Conservation (phyloP, 2,113 vertebrate genomes). For the Rhabdomys dilectus region DNA sequence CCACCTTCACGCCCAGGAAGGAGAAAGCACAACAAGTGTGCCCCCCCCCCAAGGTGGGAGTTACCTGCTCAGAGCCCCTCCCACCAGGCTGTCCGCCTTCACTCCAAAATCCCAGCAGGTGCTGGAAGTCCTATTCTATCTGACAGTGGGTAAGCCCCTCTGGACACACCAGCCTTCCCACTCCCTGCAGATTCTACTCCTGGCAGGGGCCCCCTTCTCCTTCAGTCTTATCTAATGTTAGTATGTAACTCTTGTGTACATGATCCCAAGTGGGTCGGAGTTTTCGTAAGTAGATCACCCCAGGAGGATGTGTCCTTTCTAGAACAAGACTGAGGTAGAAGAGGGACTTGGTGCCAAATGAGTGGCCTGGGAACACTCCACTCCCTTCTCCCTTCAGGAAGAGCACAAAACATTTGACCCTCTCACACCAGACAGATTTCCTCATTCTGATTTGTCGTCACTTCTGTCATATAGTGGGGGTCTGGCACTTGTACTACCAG, state of each 20-base stretch:
- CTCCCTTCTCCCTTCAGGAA: slow-evolving; percentile 17
- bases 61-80: not conserved
- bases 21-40: not conserved
- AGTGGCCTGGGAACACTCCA: not conserved
- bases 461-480: not conserved
- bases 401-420: not conserved
- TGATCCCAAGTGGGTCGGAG: slow-evolving; percentile 52
- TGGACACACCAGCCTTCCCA: not conserved
- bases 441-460: not conserved
- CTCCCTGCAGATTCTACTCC: not conserved
- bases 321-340: slow-evolving; percentile 4
- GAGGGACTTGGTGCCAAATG: not conserved
- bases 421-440: not conserved
- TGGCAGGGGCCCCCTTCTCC: not conserved
- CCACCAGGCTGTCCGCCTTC: not conserved
- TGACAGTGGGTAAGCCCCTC: not conserved
- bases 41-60: not conserved
- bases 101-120: not conserved
- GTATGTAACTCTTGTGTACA: slow-evolving; percentile 45
- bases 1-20: not conserved
- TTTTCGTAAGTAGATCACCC: slow-evolving; percentile 40
- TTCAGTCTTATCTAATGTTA: slow-evolving; percentile 2
- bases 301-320: slow-evolving; percentile 49
- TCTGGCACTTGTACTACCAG: not conserved
- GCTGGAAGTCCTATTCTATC: not conserved